Evolutionary conservation across 2,888 invertebrate genomes (phyloP).

Genomic region (Hipparchia semele): DNA sequence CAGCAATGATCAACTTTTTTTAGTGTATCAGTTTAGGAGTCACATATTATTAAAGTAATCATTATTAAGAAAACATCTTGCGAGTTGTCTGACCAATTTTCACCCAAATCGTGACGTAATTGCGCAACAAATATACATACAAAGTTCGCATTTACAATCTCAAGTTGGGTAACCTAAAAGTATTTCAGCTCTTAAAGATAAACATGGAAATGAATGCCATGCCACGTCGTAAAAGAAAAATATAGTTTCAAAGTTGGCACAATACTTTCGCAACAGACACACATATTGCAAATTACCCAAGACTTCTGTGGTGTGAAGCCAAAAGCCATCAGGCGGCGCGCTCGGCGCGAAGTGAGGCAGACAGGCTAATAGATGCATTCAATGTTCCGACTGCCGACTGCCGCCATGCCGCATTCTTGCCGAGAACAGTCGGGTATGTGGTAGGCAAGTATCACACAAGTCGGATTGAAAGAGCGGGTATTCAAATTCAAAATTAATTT

Average conservation of each 20-base stretch:
- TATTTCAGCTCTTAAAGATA: slow-evolving; percentile 14
- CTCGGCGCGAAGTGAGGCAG: neutral
- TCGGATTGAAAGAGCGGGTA: neutral
- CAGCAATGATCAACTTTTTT: too few species aligned
- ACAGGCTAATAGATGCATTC: slow-evolving; percentile 13
- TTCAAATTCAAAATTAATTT: too few species aligned
- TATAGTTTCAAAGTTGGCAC: slow-evolving; percentile 10
- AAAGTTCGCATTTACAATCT: slow-evolving; percentile 1
- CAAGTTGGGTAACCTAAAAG: slow-evolving; percentile 4
- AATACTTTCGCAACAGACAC: neutral
- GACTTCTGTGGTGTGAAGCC: slow-evolving; percentile 4
- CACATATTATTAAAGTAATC: too few species aligned
- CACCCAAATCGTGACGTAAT: neutral
- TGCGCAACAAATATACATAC: neutral
- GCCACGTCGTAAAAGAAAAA: slow-evolving; percentile 19
- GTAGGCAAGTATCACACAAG: neutral
- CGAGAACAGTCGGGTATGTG: neutral
- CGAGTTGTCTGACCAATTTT: neutral
- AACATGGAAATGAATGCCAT: slow-evolving; percentile 12
- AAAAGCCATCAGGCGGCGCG: slow-evolving; percentile 10
- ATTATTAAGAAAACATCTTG: too few species aligned
- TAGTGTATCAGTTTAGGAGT: too few species aligned
- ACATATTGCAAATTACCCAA: slow-evolving; percentile 11
- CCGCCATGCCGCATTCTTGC: slow-evolving; percentile 15
- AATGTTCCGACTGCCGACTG: too few species aligned